Base-by-base conservation (phyloP, 2,113 vertebrate genomes). In the Orthonyx spaldingii region DNA sequence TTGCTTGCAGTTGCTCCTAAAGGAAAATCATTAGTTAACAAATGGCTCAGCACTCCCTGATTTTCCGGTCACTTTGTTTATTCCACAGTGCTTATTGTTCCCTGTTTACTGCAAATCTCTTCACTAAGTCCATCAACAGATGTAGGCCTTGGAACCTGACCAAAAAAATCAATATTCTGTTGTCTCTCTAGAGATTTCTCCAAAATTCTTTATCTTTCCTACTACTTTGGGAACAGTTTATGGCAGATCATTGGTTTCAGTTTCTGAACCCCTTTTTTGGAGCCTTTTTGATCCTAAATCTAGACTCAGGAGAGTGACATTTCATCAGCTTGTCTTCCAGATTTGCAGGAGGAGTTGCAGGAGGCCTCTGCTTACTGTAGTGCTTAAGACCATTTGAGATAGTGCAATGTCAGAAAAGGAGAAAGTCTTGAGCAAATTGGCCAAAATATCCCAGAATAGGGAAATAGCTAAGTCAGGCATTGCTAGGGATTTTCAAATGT, bases 341-440 rank as follows among this genome's bases (percentile, higher is more conserved):
- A 61, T 70, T n/a, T 84, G 44, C 0, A 0, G 18, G 11, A 70
- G 6, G 2, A 1, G 3, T 69, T 16, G 53, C 19, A 8, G 35
- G 24, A 15, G 23, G 2, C 4, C 10, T 78, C 8, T 42, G 10
- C 9, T 79, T 66, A 27, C 42, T 35, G 9, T 21, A 63, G 28
- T 37, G 18, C 42, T 78, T 61, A 42, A 55, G 14, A 55, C 22
- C 11, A n/a, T 47, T 82, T 56, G 44, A 60, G 30, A 37, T 16
- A 20, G 18, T 64, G 26, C 10, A 81, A n/a, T 52, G 6, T 52
- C 37, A 84, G 28, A 59, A 64, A 87, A 55, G 9, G 30, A 68
- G 20, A 64, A 84, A 65, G 6, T 44, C 24, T 35, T 86, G 47
- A 76, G 23, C 12, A 68, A 83, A 76, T 32, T 1, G 3, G 5